Evolutionary conservation across 1,140 invertebrate genomes (phyloP).

Genomic region (Drosophila sp.): DNA sequence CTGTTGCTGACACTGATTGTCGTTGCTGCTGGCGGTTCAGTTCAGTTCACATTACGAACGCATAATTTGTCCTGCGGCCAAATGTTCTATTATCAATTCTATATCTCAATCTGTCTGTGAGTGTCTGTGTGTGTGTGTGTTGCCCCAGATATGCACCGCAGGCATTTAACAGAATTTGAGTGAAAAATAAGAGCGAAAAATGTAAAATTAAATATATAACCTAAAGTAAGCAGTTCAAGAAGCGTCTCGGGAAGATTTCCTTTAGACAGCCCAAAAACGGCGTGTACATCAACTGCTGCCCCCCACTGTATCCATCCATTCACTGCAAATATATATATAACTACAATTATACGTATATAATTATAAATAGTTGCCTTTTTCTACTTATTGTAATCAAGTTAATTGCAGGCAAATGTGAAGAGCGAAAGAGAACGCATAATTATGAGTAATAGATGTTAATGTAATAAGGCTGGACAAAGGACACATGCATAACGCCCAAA

Average conservation of each 20-base stretch:
- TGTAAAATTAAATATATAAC: slow-evolving; percentile 27
- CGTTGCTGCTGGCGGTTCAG: slow-evolving; percentile 46
- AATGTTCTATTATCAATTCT: slow-evolving; percentile 72
- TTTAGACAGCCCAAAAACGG: too few relatives aligned
- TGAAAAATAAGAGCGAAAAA: slow-evolving; percentile 51
- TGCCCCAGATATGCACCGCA: slow-evolving; percentile 57
- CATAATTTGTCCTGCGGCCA: slow-evolving; percentile 78
- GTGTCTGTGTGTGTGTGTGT: slow-evolving; percentile 14
- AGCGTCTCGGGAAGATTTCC: slow-evolving; percentile 22
- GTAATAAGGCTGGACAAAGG: slow-evolving; percentile 61
- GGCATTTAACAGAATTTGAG: slow-evolving; percentile 74
- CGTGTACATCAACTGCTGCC: not conserved
- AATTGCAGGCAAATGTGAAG: slow-evolving; percentile 54
- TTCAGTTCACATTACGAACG: slow-evolving; percentile 43
- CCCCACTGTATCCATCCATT: not conserved
- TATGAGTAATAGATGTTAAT: slow-evolving; percentile 80
- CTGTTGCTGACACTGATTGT: slow-evolving; percentile 79
- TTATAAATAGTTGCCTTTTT: not conserved
- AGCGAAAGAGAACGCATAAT: slow-evolving; percentile 56
- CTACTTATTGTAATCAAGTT: slow-evolving; percentile 72
- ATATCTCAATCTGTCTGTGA: slow-evolving; percentile 1
- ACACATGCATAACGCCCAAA: slow-evolving; percentile 66
- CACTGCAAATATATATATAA: slow-evolving; percentile 51
- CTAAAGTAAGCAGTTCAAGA: slow-evolving; percentile 53
- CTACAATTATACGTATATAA: not conserved